These are phyloP conservation scores for Sesia bembeciformis DNA, from an alignment of 2,888 invertebrate species.

Conservation along the genomic window DNA sequence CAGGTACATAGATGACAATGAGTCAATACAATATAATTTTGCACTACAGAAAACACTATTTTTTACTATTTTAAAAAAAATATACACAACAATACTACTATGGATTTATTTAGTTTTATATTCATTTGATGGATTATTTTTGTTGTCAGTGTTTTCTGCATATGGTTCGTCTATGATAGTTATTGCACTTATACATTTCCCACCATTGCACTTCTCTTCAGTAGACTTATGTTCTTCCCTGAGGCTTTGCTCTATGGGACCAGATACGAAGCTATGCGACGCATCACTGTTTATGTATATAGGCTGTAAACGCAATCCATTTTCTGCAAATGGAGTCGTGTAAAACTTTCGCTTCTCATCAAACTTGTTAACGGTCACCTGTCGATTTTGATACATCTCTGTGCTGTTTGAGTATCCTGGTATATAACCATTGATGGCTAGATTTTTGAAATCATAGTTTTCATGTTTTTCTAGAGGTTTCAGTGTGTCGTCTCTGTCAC, in stretches of 20 bases:
- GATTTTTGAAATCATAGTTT: constrained; percentile 43
- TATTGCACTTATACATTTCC: constrained; percentile 12
- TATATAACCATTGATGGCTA: constrained; percentile 33
- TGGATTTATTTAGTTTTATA: neutral
- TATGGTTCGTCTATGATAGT: constrained; percentile 4
- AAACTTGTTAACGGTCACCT: constrained; percentile 20
- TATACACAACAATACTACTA: too few relatives aligned
- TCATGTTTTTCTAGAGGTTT: constrained; percentile 20
- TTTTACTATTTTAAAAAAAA: too few relatives aligned
- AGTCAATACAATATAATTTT: too few relatives aligned
- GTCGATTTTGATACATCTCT: constrained; percentile 19
- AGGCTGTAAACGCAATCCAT: constrained; percentile 13
- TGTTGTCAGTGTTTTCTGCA: constrained; percentile 3
- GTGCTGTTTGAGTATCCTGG: constrained; percentile 23
- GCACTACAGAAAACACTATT: too few relatives aligned
- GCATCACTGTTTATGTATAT: constrained; percentile 8
- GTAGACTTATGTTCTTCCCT: constrained; percentile 14
- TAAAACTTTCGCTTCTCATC: constrained; percentile 33
- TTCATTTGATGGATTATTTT: constrained; percentile 4
- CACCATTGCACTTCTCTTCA: constrained; percentile 14
- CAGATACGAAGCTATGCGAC: constrained; percentile 11
- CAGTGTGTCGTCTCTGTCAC: constrained; percentile 8
- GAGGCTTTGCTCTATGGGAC: constrained; percentile 10
- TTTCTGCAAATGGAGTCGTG: constrained; percentile 23
- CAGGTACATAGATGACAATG: too few relatives aligned